phyloP scores from a whole-genome alignment of 2,888 invertebrate species.

The Morpho helenor region DNA sequence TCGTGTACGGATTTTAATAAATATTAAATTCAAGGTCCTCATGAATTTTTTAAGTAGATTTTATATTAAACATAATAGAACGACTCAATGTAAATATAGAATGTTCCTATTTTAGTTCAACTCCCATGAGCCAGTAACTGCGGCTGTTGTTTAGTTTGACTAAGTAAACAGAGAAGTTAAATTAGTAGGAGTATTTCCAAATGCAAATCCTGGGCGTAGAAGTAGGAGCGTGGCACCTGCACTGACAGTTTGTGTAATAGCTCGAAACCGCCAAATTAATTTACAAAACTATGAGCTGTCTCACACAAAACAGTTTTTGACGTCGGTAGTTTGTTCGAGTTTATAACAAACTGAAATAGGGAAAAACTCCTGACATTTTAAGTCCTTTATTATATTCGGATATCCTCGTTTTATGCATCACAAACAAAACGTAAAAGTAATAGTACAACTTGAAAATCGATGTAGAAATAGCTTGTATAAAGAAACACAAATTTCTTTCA shows the following conservation, averaged over 20 bases:
- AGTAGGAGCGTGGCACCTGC: slow-evolving; percentile 62
- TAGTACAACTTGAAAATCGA: too few relatives aligned
- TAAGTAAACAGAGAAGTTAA: slow-evolving; percentile 65
- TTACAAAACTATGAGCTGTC: slow-evolving; percentile 70
- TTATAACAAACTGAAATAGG: slow-evolving; percentile 32
- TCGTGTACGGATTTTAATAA: too few relatives aligned
- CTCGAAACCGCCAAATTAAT: slow-evolving; percentile 72
- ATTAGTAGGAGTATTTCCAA: slow-evolving; percentile 67
- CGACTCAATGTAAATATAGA: slow-evolving; percentile 22
- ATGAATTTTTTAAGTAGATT: too few relatives aligned
- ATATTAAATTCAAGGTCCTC: too few relatives aligned
- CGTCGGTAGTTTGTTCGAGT: slow-evolving; percentile 41
- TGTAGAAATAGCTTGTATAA: too few relatives aligned
- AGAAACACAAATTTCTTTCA: too few relatives aligned
- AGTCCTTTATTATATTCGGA: neutral
- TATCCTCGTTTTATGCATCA: too few relatives aligned
- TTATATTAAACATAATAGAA: neutral
- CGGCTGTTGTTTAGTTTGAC: slow-evolving; percentile 57
- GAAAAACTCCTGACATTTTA: slow-evolving; percentile 9
- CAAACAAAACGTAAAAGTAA: too few relatives aligned
- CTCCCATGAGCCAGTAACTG: slow-evolving; percentile 38
- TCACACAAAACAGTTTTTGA: slow-evolving; percentile 64
- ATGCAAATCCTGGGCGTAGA: slow-evolving; percentile 61
- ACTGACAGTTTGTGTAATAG: slow-evolving; percentile 74
- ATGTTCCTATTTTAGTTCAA: slow-evolving; percentile 35